Evolutionary conservation across 2,113 vertebrate genomes (phyloP).

Genomic region (Zosterops pallidus): DNA sequence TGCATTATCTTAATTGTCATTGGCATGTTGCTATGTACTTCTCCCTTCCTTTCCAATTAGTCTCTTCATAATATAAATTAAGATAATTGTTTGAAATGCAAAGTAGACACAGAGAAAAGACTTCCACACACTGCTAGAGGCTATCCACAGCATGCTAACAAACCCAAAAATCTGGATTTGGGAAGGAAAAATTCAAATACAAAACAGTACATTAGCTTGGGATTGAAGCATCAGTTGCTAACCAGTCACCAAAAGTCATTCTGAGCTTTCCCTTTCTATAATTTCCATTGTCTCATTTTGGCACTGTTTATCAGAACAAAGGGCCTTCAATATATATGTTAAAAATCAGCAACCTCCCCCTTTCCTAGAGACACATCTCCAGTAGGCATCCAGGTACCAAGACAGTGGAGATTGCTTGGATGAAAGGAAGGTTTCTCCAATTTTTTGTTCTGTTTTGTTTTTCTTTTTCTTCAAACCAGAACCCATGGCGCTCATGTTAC

Average conservation of each 20-base stretch:
- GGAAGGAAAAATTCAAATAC: not conserved
- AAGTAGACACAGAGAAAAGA: not conserved
- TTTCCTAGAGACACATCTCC: not conserved
- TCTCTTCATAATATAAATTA: not conserved
- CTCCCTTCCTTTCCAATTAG: not conserved
- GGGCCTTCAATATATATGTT: not conserved
- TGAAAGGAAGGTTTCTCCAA: not conserved
- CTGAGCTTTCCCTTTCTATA: not conserved
- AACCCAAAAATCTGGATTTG: not conserved
- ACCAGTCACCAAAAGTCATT: not conserved
- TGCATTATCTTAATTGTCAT: not conserved
- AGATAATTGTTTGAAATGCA: not conserved
- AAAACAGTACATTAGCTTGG: not conserved
- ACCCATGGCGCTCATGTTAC: not conserved
- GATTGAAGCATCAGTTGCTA: not conserved
- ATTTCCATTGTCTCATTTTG: not conserved
- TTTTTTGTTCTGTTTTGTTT: too few species aligned
- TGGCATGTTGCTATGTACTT: not conserved
- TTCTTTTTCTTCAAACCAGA: not conserved
- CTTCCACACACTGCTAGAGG: not conserved
- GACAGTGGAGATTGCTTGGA: fast-evolving
- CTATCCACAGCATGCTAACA: not conserved
- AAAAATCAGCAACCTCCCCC: not conserved
- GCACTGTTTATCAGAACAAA: not conserved
- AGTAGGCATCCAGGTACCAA: not conserved